Percentiles rank a stretch among this genome's conserved stretches.
Conservation (phyloP, 2,888 invertebrate genomes). For the Brenthis daphne region DNA sequence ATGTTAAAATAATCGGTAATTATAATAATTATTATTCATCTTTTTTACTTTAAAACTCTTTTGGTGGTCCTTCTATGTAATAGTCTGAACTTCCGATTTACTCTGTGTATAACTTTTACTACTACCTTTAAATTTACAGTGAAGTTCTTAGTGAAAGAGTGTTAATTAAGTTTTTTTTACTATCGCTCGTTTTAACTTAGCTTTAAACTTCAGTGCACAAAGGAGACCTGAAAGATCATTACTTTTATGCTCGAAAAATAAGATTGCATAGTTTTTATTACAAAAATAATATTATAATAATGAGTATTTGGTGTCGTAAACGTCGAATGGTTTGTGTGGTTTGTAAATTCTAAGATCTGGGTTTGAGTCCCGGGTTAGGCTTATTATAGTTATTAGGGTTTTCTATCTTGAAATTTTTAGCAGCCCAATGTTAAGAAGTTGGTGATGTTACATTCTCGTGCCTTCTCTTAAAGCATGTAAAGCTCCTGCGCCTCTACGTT, state of each 20-base stretch:
- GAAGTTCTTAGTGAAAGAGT: slow-evolving; percentile 32
- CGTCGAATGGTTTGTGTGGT: too few relatives aligned
- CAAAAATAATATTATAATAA: neutral
- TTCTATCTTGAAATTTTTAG: too few relatives aligned
- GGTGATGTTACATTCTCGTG: too few relatives aligned
- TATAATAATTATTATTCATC: too few relatives aligned
- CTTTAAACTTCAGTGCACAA: slow-evolving; percentile 34
- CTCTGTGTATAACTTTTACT: slow-evolving; percentile 10
- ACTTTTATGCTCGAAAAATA: slow-evolving; percentile 1
- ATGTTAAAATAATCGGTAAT: too few relatives aligned
- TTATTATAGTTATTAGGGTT: too few relatives aligned
- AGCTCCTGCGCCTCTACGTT: too few relatives aligned
- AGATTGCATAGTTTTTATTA: slow-evolving; percentile 11
- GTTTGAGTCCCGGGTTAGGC: too few relatives aligned
- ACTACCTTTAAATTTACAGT: slow-evolving; percentile 22
- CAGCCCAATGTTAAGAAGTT: too few relatives aligned
- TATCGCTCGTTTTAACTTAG: slow-evolving; percentile 37
- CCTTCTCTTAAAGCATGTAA: too few relatives aligned
- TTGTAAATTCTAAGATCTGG: too few relatives aligned
- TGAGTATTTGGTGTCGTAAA: too few relatives aligned
- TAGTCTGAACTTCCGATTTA: neutral
- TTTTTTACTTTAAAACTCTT: neutral
- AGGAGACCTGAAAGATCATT: slow-evolving; percentile 23
- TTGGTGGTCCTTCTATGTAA: neutral
- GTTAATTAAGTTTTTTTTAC: slow-evolving; percentile 39